Evolutionary conservation across 2,797 vertebrate genomes (phyloP).

Genomic region (Brachymystax lenok): DNA sequence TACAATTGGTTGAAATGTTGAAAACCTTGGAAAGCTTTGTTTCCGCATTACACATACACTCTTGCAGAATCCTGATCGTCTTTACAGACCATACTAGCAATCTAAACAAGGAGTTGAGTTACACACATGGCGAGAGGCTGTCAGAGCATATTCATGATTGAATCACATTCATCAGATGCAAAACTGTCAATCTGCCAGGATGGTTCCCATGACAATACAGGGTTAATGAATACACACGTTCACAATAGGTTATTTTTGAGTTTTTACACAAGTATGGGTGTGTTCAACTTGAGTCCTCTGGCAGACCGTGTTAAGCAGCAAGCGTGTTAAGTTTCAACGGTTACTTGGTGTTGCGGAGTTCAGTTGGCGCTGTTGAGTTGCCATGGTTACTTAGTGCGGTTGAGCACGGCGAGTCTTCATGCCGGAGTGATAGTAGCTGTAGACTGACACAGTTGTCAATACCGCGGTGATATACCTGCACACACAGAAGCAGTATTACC

Average conservation of each 20-base stretch:
- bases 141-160: constrained; percentile 40
- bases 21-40: background rate
- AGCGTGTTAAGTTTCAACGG: background rate
- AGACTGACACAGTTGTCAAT: constrained; percentile 89
- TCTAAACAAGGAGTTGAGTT: background rate
- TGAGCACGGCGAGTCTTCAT: constrained; percentile 89
- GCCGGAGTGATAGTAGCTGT: constrained; percentile 97
- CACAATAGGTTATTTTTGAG: background rate
- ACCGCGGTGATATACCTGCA: constrained; percentile 89
- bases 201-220: constrained; percentile 15
- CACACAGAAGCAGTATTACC: constrained; percentile 2
- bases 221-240: constrained; percentile 22
- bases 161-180: constrained; percentile 57
- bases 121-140: background rate
- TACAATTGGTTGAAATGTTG: background rate
- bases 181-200: constrained; percentile 34
- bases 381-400: constrained; percentile 64
- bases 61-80: background rate
- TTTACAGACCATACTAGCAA: background rate
- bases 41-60: background rate
- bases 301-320: too few species aligned
- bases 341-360: constrained; percentile 40
- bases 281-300: background rate
- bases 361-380: too few species aligned
- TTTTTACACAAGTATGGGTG: background rate